Evolutionary conservation across 1,140 invertebrate species (phyloP), one percentile per base, ranked within the genome.

Genomic region (Gerris buenoi): DNA sequence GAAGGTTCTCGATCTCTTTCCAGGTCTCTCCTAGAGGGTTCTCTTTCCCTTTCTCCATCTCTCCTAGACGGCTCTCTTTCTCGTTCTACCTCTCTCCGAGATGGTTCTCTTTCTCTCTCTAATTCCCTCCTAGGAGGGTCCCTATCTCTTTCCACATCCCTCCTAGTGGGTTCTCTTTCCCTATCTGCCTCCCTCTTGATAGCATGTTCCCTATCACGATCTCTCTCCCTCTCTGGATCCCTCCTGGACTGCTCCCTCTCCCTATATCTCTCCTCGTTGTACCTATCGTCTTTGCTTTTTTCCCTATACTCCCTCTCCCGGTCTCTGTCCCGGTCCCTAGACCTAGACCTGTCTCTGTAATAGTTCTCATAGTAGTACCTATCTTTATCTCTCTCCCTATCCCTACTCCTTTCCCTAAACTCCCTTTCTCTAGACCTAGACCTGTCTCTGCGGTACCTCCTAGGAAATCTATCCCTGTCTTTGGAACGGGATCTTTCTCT

Each of bases 231-330:
- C 18, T 18, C 18, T 18, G 5, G 33, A 46, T 46, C 33, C 18
- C 33, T 46, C 18, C 18, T 18, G 5, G 33, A 46, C 5, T 5
- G 5, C 18, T 46, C 33, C 26, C 79, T 76, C 74, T 88, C 87
- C 72, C 87, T 83, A 79, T 90, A 89, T 69, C 88, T 81, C 76
- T 89, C 88, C 71, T 90, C 88, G 80, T 91, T 89, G 80, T 90
- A 91, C 86, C 86, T 87, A 75, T 88, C 87, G 77, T 88, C 87
- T 63, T 86, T 79, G 76, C 86, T 88, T 74, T 86, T 81, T 70
- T 81, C 80, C 70, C 81, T 76, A 74, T 82, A 59, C 15, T 67
- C 60, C 56, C 65, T 63, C 27, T 66, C 65, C 63, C 65, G 13
- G 22, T 66, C 68, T 29, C 68, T 33, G 23, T 68, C 67, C 29